Conservation (phyloP, 2,888 invertebrate genomes). For the Cephonodes hylas region DNA sequence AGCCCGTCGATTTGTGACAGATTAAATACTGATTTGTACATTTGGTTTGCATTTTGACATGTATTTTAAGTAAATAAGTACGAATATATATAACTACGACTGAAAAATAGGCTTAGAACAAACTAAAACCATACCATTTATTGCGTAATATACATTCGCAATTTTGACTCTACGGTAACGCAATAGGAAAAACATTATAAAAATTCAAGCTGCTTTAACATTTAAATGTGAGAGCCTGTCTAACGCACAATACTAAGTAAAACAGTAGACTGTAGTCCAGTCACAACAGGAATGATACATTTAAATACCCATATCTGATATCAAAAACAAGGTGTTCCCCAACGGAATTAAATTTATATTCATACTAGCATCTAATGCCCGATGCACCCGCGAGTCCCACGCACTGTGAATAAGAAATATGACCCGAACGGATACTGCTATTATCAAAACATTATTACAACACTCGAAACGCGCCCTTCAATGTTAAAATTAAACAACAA, state of each 20-base stretch:
- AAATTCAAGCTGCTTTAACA: too few species aligned
- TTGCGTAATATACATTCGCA: too few species aligned
- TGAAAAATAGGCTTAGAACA: too few species aligned
- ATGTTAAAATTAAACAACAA: slow-evolving; percentile 81
- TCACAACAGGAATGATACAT: slow-evolving; percentile 11
- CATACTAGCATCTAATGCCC: slow-evolving; percentile 43
- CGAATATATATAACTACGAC: neutral
- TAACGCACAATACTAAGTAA: slow-evolving; percentile 15
- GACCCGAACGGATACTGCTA: slow-evolving; percentile 79
- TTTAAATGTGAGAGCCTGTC: too few species aligned
- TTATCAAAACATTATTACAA: slow-evolving; percentile 82
- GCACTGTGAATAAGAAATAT: slow-evolving; percentile 79
- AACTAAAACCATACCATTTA: too few species aligned
- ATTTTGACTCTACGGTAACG: too few species aligned
- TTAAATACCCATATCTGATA: slow-evolving; percentile 2
- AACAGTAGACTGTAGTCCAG: neutral
- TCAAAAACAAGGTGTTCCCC: slow-evolving; percentile 55
- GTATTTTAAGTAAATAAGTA: neutral
- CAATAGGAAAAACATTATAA: too few species aligned
- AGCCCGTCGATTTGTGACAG: slow-evolving; percentile 62
- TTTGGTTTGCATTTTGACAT: slow-evolving; percentile 15
- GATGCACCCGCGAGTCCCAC: slow-evolving; percentile 62
- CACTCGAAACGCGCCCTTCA: slow-evolving; percentile 76
- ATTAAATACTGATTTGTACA: slow-evolving; percentile 38
- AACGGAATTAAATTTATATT: slow-evolving; percentile 61